Evolutionary conservation across 2,113 vertebrate species (phyloP).

Genomic region (Tetrax tetrax): DNA sequence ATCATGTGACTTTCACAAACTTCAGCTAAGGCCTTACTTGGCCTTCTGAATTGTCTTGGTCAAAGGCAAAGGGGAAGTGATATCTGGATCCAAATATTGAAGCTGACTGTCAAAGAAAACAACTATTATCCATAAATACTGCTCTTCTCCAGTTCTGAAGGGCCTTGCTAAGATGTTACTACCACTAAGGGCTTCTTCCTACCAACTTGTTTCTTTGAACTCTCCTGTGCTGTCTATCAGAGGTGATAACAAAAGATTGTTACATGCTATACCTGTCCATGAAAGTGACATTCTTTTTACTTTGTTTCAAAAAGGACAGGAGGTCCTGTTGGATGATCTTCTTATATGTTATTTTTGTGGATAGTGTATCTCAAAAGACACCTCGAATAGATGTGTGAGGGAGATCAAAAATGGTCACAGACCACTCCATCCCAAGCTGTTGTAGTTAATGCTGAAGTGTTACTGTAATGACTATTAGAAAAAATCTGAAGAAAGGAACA

Average conservation of each 20-base stretch:
- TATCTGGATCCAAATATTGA: neutral
- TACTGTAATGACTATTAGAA: neutral
- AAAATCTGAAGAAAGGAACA: neutral
- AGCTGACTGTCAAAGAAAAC: neutral
- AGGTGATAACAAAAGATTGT: neutral
- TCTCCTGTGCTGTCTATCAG: neutral
- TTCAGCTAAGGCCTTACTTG: neutral
- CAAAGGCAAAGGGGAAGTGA: neutral
- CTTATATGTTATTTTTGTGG: neutral
- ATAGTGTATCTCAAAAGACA: neutral
- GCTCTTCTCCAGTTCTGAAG: neutral
- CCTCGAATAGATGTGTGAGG: rapidly evolving
- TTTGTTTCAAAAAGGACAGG: neutral
- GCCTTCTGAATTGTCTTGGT: neutral
- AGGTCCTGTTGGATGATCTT: neutral
- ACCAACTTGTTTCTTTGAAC: neutral
- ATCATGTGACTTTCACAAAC: neutral
- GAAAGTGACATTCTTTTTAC: neutral
- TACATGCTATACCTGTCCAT: neutral
- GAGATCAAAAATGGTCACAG: neutral
- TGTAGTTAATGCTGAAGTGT: neutral
- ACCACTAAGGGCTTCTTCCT: neutral
- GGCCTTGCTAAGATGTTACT: neutral
- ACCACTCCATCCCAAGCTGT: neutral
- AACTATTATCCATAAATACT: neutral